Conservation (phyloP, 2,113 vertebrate genomes). For the Erpornis zantholeuca region DNA sequence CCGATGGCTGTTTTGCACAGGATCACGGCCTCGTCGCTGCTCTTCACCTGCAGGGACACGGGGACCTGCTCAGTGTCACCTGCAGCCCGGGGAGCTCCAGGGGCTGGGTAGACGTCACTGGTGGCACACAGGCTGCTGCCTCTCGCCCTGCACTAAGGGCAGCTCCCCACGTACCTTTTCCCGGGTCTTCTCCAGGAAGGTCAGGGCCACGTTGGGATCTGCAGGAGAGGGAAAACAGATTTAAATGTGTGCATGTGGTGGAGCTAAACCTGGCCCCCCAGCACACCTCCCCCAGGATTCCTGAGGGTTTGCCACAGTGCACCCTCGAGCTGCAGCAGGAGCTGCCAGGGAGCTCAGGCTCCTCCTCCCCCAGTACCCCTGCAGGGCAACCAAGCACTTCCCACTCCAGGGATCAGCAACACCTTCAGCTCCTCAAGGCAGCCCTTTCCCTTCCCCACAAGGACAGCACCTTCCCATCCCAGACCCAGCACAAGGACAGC, state of each 20-base stretch:
- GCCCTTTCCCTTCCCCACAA: neutral
- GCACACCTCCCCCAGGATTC: fast-evolving
- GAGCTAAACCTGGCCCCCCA: neutral
- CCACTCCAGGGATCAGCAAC: fast-evolving
- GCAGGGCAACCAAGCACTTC: too few species aligned
- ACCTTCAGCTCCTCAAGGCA: fast-evolving
- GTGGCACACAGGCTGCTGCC: neutral
- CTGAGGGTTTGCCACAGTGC: fast-evolving
- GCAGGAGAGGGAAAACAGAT: neutral
- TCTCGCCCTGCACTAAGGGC: neutral
- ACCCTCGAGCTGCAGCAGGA: neutral
- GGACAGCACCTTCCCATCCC: fast-evolving
- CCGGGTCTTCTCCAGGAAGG: slow-evolving; percentile 94
- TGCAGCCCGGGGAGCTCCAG: neutral
- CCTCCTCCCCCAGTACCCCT: neutral
- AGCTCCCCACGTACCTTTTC: slow-evolving; percentile 81
- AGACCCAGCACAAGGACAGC: too few species aligned
- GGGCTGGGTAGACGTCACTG: neutral
- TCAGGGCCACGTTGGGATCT: slow-evolving; percentile 92
- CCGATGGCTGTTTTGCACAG: slow-evolving; percentile 94
- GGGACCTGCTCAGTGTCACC: neutral
- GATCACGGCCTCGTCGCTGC: slow-evolving; percentile 92
- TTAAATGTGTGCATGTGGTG: neutral
- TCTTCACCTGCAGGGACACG: slow-evolving; percentile 83
- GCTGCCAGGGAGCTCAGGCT: neutral